phyloP scores from a whole-genome alignment of 2,888 invertebrate species.

The Tipula helvola region DNA sequence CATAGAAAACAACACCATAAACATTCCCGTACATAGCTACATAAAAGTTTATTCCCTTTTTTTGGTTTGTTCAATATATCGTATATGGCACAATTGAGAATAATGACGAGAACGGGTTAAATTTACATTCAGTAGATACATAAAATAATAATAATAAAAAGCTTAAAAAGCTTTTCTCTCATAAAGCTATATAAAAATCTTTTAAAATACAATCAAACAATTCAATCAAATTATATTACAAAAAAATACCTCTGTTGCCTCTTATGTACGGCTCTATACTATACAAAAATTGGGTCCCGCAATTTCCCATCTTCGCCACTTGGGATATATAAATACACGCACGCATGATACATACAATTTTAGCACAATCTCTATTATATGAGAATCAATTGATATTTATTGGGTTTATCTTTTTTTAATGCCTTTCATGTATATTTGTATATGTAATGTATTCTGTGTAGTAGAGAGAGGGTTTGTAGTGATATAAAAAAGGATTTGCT shows the following conservation, averaged over 20 bases:
- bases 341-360: neutral
- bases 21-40: neutral
- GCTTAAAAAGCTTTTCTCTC: neutral
- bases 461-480: neutral
- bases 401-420: neutral
- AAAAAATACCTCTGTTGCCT: neutral
- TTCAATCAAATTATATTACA: neutral
- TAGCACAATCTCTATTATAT: neutral
- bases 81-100: neutral
- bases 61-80: neutral
- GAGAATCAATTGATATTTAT: neutral
- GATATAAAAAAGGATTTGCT: neutral
- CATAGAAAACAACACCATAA: neutral
- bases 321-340: neutral
- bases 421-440: neutral
- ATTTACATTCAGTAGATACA: neutral
- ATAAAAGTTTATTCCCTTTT: neutral
- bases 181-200: neutral
- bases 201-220: neutral
- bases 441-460: neutral
- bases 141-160: neutral
- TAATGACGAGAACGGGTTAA: neutral
- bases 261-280: neutral
- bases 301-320: neutral
- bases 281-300: neutral